Percentiles rank a stretch among this genome's conserved stretches.
Conservation (phyloP, 1,140 invertebrate genomes). For the Alviniconcha marisindica region DNA sequence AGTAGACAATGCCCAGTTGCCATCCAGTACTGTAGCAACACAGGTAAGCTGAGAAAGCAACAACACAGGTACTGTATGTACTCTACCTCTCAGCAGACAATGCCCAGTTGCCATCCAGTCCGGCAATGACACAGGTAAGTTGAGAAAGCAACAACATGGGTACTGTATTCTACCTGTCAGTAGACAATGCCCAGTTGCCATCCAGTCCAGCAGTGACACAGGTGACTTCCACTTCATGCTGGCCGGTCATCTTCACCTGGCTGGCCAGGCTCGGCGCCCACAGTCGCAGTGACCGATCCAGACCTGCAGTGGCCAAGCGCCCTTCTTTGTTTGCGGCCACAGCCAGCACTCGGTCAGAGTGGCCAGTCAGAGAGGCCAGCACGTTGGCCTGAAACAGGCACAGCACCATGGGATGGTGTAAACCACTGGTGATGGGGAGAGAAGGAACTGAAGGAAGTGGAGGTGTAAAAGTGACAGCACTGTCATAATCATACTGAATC, state of each 20-base stretch:
- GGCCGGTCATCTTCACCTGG: slow-evolving; percentile 21
- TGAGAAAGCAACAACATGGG: too few species aligned
- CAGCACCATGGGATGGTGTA: too few species aligned
- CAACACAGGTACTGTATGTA: too few species aligned
- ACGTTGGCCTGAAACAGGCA: slow-evolving; percentile 63
- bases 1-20: slow-evolving; percentile 53
- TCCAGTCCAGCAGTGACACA: slow-evolving; percentile 47
- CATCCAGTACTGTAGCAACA: slow-evolving; percentile 40
- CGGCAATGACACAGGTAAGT: slow-evolving; percentile 57
- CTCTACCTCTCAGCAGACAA: slow-evolving; percentile 68
- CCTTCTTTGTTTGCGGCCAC: slow-evolving; percentile 56
- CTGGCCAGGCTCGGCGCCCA: slow-evolving; percentile 61
- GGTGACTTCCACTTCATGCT: slow-evolving; percentile 65
- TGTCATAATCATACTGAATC: not conserved
- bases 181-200: slow-evolving; percentile 51
- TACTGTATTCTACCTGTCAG: slow-evolving; percentile 71
- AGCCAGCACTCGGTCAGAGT: slow-evolving; percentile 66
- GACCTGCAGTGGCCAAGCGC: slow-evolving; percentile 61
- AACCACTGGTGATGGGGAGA: too few species aligned
- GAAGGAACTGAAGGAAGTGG: too few species aligned
- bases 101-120: slow-evolving; percentile 30
- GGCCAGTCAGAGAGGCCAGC: slow-evolving; percentile 64
- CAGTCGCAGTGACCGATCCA: slow-evolving; percentile 63
- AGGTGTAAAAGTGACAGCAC: not conserved
- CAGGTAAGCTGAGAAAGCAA: slow-evolving; percentile 67